Conservation (phyloP, 2,797 vertebrate species). For the Hybognathus amarus region DNA sequence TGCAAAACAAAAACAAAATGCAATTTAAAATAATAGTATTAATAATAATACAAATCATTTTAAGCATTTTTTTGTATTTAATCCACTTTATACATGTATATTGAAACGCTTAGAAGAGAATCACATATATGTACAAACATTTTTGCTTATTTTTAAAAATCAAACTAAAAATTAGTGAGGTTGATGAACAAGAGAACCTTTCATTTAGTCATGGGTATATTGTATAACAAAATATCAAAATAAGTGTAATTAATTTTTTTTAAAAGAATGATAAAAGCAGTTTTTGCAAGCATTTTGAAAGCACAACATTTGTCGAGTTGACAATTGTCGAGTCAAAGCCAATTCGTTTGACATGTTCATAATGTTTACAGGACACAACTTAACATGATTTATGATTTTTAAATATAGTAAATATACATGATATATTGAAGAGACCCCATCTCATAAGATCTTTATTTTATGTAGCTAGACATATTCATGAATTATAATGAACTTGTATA, state of each 20-base stretch:
- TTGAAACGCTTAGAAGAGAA: background rate
- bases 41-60: too few species aligned
- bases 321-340: background rate
- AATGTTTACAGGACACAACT: conserved; percentile 15
- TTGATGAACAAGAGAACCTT: background rate
- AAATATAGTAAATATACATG: background rate
- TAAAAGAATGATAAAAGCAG: background rate
- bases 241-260: background rate
- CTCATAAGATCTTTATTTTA: conserved; percentile 77
- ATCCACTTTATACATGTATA: background rate
- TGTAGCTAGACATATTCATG: conserved; percentile 75
- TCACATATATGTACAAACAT: background rate
- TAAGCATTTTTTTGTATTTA: too few species aligned
- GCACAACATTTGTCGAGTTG: background rate
- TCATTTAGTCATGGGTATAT: background rate
- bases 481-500: conserved; percentile 72
- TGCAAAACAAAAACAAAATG: background rate
- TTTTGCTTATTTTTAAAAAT: background rate
- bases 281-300: background rate
- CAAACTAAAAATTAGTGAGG: background rate
- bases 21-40: background rate
- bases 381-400: background rate
- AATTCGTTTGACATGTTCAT: background rate
- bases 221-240: background rate
- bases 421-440: conserved; percentile 17